Conservation (phyloP, 2,113 vertebrate genomes). For the Irena cyanogastra region DNA sequence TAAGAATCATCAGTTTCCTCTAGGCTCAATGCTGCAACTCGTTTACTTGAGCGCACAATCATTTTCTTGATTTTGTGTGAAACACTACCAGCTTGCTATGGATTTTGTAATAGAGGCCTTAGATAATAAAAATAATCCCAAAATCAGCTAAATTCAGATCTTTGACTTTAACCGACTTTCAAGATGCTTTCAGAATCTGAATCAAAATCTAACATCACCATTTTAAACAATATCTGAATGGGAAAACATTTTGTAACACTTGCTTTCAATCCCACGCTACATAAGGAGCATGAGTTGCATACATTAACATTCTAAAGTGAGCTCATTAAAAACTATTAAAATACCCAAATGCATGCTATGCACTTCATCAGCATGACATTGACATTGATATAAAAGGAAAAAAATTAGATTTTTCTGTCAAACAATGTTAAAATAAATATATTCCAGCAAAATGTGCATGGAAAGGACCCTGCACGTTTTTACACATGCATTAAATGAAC, state of each 20-base stretch:
- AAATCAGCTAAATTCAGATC: background rate
- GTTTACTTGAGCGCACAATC: background rate
- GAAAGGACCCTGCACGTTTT: background rate
- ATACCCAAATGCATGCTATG: background rate
- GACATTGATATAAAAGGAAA: background rate
- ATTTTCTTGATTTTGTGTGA: background rate
- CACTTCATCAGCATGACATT: background rate
- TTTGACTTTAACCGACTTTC: background rate
- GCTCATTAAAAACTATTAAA: background rate
- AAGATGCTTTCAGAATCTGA: background rate
- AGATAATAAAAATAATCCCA: background rate
- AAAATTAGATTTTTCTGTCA: background rate
- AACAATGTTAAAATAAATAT: background rate
- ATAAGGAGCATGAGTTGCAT: background rate
- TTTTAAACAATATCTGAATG: background rate
- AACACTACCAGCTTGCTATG: background rate
- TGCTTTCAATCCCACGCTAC: background rate
- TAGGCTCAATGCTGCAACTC: background rate
- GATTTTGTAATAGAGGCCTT: background rate
- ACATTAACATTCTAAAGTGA: background rate
- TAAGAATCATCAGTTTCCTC: background rate
- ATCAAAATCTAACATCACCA: background rate
- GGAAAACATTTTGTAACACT: background rate
- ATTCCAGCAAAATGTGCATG: fast-evolving
- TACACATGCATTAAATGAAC: background rate